A percentile compares a stretch with the other conserved stretches of the same genome.
These are phyloP conservation scores for Trissoscelio sp. DNA, from an alignment of 2,888 invertebrate species.

Conservation along the genomic window DNA sequence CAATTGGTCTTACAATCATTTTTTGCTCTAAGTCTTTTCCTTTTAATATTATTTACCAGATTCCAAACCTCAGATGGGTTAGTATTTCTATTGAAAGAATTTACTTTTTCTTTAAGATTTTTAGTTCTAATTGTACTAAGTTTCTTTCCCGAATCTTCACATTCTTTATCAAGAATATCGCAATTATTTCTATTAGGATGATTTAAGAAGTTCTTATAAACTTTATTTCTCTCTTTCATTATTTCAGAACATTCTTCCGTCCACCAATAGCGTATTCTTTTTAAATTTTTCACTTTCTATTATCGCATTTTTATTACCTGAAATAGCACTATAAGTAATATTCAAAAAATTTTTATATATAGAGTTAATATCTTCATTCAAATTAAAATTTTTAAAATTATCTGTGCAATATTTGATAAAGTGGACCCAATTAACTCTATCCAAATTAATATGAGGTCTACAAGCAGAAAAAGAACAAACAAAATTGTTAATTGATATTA, in stretches of 20 bases:
- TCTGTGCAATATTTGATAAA: background rate
- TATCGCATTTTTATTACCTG: background rate
- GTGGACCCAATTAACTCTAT: background rate
- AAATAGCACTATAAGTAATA: background rate
- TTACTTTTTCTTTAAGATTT: constrained; percentile 1
- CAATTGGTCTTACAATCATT: constrained; percentile 14
- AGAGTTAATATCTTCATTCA: background rate
- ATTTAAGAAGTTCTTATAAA: background rate
- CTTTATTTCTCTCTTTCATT: background rate
- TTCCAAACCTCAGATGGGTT: constrained; percentile 7
- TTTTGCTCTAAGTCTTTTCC: constrained; percentile 1
- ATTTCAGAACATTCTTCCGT: background rate
- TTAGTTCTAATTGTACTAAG: background rate
- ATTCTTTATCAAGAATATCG: too few species aligned
- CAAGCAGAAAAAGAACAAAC: background rate
- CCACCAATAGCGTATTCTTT: constrained; percentile 2
- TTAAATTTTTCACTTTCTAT: background rate
- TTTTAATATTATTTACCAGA: constrained; percentile 5
- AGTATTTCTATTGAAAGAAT: constrained; percentile 8
- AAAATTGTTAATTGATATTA: background rate
- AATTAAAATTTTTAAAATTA: constrained; percentile 1
- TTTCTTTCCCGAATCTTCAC: too few species aligned
- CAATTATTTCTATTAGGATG: background rate
- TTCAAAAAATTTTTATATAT: constrained; percentile 4
- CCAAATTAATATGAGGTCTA: constrained; percentile 9